A percentile compares a stretch with the other conserved stretches of the same genome.
phyloP scores from a whole-genome alignment of 2,113 vertebrate genomes.

The human (Homo sapiens) region DNA sequence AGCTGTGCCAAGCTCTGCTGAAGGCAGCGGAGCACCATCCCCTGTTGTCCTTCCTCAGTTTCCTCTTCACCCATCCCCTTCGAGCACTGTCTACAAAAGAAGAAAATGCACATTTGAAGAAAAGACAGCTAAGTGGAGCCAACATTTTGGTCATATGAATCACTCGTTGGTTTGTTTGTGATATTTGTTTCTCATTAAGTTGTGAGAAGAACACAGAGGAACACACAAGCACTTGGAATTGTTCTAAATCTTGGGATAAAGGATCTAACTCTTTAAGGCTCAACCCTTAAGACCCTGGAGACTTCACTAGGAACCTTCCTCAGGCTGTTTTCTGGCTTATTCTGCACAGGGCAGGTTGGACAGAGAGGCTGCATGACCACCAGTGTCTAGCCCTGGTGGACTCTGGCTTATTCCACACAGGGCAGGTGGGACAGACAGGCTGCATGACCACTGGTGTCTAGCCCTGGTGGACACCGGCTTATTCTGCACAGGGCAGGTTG shows the following conservation, averaged over 20 bases:
- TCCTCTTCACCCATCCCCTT: not conserved
- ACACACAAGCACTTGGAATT: too few species aligned
- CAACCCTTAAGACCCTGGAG: not conserved
- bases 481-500: too few species aligned
- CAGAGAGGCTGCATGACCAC: not conserved
- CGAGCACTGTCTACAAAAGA: not conserved
- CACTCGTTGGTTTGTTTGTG: not conserved
- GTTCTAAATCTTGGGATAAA: too few species aligned
- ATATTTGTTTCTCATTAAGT: not conserved
- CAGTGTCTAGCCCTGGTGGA: not conserved
- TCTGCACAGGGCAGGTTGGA: not conserved
- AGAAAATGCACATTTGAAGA: not conserved
- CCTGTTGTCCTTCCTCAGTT: not conserved
- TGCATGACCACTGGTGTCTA: too few species aligned
- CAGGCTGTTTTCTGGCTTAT: not conserved
- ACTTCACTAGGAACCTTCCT: not conserved
- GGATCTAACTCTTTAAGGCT: not conserved
- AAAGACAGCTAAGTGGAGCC: not conserved
- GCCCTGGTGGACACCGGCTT: too few species aligned
- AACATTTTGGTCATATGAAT: not conserved
- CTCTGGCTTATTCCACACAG: not conserved
- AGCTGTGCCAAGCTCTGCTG: not conserved
- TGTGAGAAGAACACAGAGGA: not conserved
- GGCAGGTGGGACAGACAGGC: too few species aligned
- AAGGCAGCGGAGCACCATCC: fast-evolving